These are phyloP conservation scores for Aquatica leii DNA, from an alignment of 2,888 invertebrate genomes.

Conservation along the genomic window DNA sequence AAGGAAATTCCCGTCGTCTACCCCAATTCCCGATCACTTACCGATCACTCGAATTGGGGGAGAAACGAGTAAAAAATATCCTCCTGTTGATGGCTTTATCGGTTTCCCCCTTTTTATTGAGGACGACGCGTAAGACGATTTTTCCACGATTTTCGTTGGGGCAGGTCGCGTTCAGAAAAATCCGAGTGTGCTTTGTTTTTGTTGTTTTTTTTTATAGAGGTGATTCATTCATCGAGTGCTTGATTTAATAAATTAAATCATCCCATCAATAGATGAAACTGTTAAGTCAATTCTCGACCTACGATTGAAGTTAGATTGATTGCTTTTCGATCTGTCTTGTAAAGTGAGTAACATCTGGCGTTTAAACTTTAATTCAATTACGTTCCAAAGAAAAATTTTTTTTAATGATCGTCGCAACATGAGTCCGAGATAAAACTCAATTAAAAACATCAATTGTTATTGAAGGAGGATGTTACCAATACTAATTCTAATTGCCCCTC, in stretches of 20 bases:
- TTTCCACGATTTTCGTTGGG: constrained; percentile 25
- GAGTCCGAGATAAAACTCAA: constrained; percentile 33
- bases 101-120: constrained; percentile 39
- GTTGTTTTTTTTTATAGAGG: no score
- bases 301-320: constrained; percentile 45
- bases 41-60: constrained; percentile 41
- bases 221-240: constrained; percentile 48
- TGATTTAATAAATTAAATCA: constrained; percentile 59
- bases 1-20: constrained; percentile 32
- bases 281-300: constrained; percentile 56
- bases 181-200: no score
- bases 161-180: constrained; percentile 34
- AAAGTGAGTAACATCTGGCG: constrained; percentile 28
- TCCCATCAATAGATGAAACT: constrained; percentile 58
- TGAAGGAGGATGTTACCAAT: constrained; percentile 50
- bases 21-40: constrained; percentile 46
- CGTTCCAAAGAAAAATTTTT: not conserved
- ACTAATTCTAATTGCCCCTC: constrained; percentile 45
- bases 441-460: constrained; percentile 46
- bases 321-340: constrained; percentile 39
- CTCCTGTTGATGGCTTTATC: constrained; percentile 44
- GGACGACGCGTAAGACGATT: constrained; percentile 40
- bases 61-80: constrained; percentile 41
- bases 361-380: not conserved
- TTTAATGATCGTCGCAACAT: constrained; percentile 12